phyloP scores from a whole-genome alignment of 2,113 vertebrate species.

The Corythoichthys intestinalis region DNA sequence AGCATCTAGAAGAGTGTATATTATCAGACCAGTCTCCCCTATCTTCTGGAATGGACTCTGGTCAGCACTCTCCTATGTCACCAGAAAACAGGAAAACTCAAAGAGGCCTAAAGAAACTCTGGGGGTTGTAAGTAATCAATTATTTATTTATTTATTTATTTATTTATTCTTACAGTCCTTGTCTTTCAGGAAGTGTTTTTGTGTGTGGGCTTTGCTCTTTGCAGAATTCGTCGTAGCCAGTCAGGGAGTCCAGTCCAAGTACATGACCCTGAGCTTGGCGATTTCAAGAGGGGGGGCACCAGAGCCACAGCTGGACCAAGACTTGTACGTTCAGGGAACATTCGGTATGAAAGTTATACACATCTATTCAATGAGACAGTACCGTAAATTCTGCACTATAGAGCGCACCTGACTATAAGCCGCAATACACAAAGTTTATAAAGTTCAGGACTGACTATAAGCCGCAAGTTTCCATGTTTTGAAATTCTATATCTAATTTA shows the following conservation, averaged over 20 bases:
- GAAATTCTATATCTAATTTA: too few relatives aligned
- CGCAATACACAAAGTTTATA: not conserved
- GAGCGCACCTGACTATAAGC: too few relatives aligned
- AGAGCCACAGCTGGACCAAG: slow-evolving; percentile 89
- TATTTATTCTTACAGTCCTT: not conserved
- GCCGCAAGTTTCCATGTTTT: too few relatives aligned
- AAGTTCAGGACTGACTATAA: too few relatives aligned
- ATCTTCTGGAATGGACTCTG: slow-evolving; percentile 82
- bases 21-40: slow-evolving; percentile 80
- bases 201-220: not conserved
- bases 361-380: not conserved
- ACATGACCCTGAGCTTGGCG: slow-evolving; percentile 77
- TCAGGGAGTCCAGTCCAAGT: slow-evolving; percentile 86
- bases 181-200: not conserved
- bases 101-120: slow-evolving; percentile 91
- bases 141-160: not conserved
- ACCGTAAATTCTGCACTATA: too few relatives aligned
- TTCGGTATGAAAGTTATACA: slow-evolving; percentile 23
- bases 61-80: slow-evolving; percentile 81
- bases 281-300: slow-evolving; percentile 88
- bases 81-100: slow-evolving; percentile 85
- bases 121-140: slow-evolving; percentile 86
- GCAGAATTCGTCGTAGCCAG: slow-evolving; percentile 90
- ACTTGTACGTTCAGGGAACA: slow-evolving; percentile 77
- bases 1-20: slow-evolving; percentile 70